Evolutionary conservation across 1,140 invertebrate species (phyloP), one percentile per base, ranked within the genome.

Genomic region (Bombus haemorrhoidalis): DNA sequence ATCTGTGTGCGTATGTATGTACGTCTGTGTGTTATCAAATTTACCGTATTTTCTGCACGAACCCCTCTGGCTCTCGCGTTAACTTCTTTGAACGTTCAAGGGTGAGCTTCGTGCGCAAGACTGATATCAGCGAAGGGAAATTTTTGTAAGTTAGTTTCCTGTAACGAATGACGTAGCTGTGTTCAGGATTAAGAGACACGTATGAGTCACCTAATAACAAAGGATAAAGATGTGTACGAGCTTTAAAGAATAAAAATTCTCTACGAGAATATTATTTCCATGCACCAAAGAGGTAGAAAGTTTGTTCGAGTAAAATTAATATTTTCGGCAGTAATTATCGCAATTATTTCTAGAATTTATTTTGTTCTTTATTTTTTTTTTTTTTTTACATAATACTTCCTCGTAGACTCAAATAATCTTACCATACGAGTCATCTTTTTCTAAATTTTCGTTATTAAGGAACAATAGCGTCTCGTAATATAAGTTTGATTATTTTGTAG

Each of bases 11-110:
- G 28, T 28, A 10, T 62, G 57, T 59, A 25, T 59, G 57, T 59
- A 9, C 0, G 28, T 59, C 53, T n/a, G 57, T 41, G 39, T 59
- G 41, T 66, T 77, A 81, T 37, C 74, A 28, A 32, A 73, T 10
- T n/a, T 34, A 3, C 9, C 43, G 34, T 34, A 28, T 57, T 75
- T 74, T 43, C 28, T 32, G 59, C 41, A 32, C 32, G 41, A 53
- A 43, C 18, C 10, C 12, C 22, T 12, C 59, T 66, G 47, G 57
- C 2, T 39, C 28, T 37, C 37, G 15, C 34, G 72, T 59, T 34
- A 68, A 57, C 37, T 72, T 77, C 64, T 68, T 77, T 34, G 66
- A 47, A 59, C 64, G 64, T 73, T 68, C 68, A 81, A 59, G 71
- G 53, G 53, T 59, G 72, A 72, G 64, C 53, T 53, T 18, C 28